These are phyloP conservation scores for Chromis chromis DNA, from an alignment of 2,797 vertebrate genomes.

Conservation along the genomic window DNA sequence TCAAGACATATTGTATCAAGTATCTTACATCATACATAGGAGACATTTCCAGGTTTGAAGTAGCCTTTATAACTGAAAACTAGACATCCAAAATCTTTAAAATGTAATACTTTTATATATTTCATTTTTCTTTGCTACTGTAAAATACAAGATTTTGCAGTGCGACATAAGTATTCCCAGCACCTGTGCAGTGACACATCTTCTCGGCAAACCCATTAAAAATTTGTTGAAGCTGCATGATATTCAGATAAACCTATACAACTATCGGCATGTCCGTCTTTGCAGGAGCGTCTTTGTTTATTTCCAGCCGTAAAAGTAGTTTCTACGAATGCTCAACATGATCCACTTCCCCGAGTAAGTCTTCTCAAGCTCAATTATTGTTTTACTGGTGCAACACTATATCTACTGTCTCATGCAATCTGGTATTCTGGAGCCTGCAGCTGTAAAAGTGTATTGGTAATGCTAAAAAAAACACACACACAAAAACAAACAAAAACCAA, in stretches of 20 bases:
- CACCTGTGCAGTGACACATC: not conserved
- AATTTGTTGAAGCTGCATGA: slow-evolving; percentile 15
- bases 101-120: not conserved
- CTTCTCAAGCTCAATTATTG: not conserved
- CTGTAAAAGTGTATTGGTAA: not conserved
- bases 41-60: not conserved
- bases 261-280: not conserved
- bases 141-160: not conserved
- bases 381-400: not conserved
- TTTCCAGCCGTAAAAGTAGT: not conserved
- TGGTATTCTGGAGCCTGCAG: not conserved
- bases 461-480: not conserved
- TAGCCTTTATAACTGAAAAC: not conserved
- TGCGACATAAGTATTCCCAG: not conserved
- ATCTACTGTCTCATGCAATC: not conserved
- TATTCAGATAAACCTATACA: slow-evolving; percentile 27
- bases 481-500: no score
- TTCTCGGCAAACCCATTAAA: not conserved
- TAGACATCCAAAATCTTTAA: not conserved
- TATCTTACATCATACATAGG: not conserved
- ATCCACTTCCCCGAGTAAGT: not conserved
- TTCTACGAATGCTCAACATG: slow-evolving; percentile 6
- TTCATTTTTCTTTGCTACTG: not conserved
- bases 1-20: not conserved
- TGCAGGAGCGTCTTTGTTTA: not conserved